phyloP scores from a whole-genome alignment of 2,113 vertebrate genomes.

The Labeo catla region DNA sequence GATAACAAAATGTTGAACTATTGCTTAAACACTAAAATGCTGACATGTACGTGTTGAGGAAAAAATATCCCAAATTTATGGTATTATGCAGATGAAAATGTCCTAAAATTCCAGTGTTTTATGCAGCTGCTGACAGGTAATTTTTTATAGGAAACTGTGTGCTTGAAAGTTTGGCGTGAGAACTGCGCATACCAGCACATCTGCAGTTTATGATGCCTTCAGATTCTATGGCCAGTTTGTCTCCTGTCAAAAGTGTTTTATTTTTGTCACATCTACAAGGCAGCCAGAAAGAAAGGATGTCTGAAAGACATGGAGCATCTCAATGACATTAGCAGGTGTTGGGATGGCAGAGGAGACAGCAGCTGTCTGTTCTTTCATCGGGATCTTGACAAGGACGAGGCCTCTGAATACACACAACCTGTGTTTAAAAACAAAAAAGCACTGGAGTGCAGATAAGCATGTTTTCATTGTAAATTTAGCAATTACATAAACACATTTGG shows the following conservation, averaged over 20 bases:
- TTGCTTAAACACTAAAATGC: background rate
- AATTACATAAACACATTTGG: no score
- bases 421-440: background rate
- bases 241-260: constrained; percentile 45
- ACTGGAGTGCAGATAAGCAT: background rate
- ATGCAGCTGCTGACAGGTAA: constrained; percentile 18
- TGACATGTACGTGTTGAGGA: background rate
- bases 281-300: constrained; percentile 34
- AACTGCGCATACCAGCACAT: constrained; percentile 18
- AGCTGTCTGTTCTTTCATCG: background rate
- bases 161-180: background rate
- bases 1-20: background rate
- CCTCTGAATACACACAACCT: background rate
- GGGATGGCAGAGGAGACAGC: constrained; percentile 7
- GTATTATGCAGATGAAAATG: constrained; percentile 6
- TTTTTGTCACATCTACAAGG: constrained; percentile 37
- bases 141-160: background rate
- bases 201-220: constrained; percentile 38
- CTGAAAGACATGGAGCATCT: constrained; percentile 28
- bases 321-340: constrained; percentile 45
- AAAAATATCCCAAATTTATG: background rate
- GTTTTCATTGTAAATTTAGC: background rate
- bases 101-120: constrained; percentile 18
- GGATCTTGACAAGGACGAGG: background rate
- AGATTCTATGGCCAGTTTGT: constrained; percentile 34